Evolutionary conservation across 2,888 invertebrate species (phyloP).

Genomic region (Capitulum mitella): DNA sequence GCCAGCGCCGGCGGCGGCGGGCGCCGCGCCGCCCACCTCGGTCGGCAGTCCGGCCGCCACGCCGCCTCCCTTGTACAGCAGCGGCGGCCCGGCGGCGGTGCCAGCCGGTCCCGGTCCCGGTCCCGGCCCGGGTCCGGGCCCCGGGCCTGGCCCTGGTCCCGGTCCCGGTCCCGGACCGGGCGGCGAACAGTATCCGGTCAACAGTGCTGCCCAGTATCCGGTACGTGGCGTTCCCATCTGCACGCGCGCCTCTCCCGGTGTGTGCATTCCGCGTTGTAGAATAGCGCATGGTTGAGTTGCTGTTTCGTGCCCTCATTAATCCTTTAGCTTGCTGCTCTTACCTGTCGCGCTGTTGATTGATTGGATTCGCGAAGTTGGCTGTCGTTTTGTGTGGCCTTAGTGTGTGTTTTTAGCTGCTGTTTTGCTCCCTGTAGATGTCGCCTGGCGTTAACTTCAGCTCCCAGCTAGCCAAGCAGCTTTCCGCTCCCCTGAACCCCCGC

Average conservation of each 20-base stretch:
- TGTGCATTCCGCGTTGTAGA: too few species aligned
- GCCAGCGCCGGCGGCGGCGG: neutral
- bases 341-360: neutral
- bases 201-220: neutral
- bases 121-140: neutral
- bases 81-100: neutral
- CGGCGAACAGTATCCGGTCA: neutral
- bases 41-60: neutral
- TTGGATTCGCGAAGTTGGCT: neutral
- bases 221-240: neutral
- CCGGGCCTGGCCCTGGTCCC: neutral
- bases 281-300: neutral
- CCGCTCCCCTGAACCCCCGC: neutral
- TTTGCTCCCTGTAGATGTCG: neutral
- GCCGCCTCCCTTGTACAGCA: neutral
- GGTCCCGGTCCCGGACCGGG: neutral
- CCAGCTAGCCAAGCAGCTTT: slow-evolving; percentile 15
- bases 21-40: neutral
- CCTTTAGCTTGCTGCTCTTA: neutral
- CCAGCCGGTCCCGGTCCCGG: neutral
- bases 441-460: neutral
- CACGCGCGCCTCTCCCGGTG: neutral
- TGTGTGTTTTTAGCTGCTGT: neutral
- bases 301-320: neutral
- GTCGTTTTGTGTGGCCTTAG: neutral